Evolutionary conservation across 2,888 invertebrate genomes (phyloP), one percentile per base, ranked within the genome.

Genomic region (Phrixothrix hirtus): DNA sequence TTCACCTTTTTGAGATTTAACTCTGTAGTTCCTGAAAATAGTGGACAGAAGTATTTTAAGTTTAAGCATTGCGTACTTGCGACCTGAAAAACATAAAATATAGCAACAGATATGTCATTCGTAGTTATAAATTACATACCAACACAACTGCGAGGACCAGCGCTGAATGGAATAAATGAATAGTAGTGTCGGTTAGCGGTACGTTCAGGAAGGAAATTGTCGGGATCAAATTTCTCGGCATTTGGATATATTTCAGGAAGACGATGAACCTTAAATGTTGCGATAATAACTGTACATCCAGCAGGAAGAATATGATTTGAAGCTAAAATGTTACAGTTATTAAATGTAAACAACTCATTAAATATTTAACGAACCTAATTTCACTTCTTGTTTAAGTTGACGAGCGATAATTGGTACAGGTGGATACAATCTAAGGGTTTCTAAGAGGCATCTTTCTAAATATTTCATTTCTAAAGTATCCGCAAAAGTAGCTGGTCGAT

Each of bases 401-500:
- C 90, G 82, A 0, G 88, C 89, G 65, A 90, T 90, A 21, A 87
- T 69, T 0, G 90, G 90, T 56, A 90, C 90, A 64, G 89, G 89
- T 64, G 90, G 90, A 70, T 87, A 90, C 81, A 90, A 72, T 49
- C 90, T 80, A 10, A 90, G 77, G 0, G 89, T 83, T 73, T 90
- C 90, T 72, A 90, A 81, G 30, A 90, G 83, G 16, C 89, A 89
- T 52, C 89, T 79, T 69, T 90, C 89, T 39, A 90, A 75, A 63
- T 89, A 90, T 64, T 91, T 90, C 88, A 91, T 89, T 61, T 85
- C 83, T 47, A 89, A 76, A 9, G 90, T 88, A 58, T 91, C 90
- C 37, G 84, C 83, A 69, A 89, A 89, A 2, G 89, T 89, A 36
- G 81, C 86, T 1, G 86, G 86, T 21, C 90, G 79, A 70, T 89